A percentile compares a stretch with the other conserved stretches of the same genome.
Evolutionary conservation across 2,113 vertebrate species (phyloP).

Genomic region (Rutilus rutilus): DNA sequence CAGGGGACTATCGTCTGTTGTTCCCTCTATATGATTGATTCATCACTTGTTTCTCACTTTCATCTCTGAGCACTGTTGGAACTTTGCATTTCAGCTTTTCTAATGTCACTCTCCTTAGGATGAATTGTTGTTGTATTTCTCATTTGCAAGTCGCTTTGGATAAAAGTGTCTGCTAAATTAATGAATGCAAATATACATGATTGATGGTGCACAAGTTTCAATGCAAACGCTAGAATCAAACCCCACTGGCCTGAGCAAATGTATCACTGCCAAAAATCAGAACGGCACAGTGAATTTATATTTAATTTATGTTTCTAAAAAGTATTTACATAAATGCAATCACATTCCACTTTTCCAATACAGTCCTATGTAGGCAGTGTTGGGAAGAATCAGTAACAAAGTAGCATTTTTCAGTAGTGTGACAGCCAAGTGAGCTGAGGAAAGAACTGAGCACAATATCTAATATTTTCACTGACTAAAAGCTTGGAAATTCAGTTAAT

Average conservation of each 20-base stretch:
- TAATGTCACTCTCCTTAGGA: not conserved
- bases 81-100: not conserved
- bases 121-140: conserved; percentile 14
- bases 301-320: conserved; percentile 8
- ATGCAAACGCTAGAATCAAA: not conserved
- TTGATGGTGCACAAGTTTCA: not conserved
- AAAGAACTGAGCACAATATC: too few species aligned
- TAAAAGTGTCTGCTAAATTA: conserved; percentile 23
- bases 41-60: not conserved
- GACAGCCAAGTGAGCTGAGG: not conserved
- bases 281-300: not conserved
- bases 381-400: not conserved
- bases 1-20: not conserved
- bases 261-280: conserved; percentile 7
- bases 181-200: conserved; percentile 22
- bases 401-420: not conserved
- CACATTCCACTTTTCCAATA: not conserved
- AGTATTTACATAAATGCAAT: conserved; percentile 23
- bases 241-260: conserved; percentile 17
- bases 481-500: too few species aligned
- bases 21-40: conserved; percentile 5
- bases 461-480: too few species aligned
- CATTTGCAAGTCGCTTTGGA: conserved; percentile 15
- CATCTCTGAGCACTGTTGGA: not conserved
- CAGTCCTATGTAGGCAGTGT: not conserved